Evolutionary conservation across 2,888 invertebrate genomes (phyloP).

Genomic region (Belgica antarctica): DNA sequence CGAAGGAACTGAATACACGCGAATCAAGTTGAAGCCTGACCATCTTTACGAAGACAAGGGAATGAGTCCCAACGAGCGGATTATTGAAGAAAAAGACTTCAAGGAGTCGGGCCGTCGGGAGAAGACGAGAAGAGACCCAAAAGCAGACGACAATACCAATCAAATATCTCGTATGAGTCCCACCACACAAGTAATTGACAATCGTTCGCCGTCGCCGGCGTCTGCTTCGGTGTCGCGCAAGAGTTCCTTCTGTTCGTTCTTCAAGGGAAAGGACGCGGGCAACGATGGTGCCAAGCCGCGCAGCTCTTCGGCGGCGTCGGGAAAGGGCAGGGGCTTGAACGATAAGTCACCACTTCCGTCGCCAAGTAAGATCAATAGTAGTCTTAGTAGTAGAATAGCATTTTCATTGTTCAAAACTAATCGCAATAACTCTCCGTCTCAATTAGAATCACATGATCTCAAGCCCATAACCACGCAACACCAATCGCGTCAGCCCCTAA

Average conservation of each 20-base stretch:
- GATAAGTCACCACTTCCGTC: constrained; percentile 42
- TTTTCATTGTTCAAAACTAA: constrained; percentile 43
- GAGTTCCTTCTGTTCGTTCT: constrained; percentile 77
- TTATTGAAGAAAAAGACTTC: constrained; percentile 53
- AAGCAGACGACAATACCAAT: constrained; percentile 46
- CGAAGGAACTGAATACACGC: constrained; percentile 59
- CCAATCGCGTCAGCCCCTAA: constrained; percentile 50
- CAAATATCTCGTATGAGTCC: constrained; percentile 46
- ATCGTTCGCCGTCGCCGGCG: constrained; percentile 68
- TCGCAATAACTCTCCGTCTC: constrained; percentile 42
- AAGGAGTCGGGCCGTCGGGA: constrained; percentile 65
- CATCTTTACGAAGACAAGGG: constrained; percentile 65
- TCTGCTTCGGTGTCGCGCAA: constrained; percentile 67
- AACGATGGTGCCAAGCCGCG: constrained; percentile 57
- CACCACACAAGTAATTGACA: constrained; percentile 47
- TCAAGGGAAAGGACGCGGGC: constrained; percentile 69
- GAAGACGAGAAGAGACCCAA: constrained; percentile 54
- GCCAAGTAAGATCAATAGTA: constrained; percentile 42
- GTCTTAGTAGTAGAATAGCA: constrained; percentile 35
- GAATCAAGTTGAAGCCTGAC: constrained; percentile 73
- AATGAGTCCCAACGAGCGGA: constrained; percentile 53
- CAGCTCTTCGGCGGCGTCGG: constrained; percentile 47
- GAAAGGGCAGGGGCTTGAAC: constrained; percentile 35
- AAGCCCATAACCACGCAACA: constrained; percentile 43
- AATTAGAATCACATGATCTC: constrained; percentile 47